phyloP scores from a whole-genome alignment of 2,888 invertebrate genomes.

The Amblyjoppa proteus region DNA sequence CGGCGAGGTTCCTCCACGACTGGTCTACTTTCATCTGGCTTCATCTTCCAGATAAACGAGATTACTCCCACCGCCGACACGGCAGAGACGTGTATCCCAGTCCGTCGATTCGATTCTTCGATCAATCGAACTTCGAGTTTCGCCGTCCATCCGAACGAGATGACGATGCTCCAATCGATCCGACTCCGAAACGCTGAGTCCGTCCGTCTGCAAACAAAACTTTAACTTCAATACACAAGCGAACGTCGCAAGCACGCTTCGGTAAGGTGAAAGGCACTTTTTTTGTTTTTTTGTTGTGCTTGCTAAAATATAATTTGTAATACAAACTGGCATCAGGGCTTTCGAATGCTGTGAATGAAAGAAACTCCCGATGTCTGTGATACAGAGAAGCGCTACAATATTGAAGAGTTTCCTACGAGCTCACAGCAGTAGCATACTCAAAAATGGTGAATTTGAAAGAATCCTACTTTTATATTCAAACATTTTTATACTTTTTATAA shows the following conservation, averaged over 20 bases:
- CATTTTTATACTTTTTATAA: not conserved
- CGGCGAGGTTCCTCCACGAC: not conserved
- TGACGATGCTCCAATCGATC: constrained; percentile 10
- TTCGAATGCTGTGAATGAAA: constrained; percentile 8
- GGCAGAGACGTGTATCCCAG: not conserved
- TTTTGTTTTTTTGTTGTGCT: constrained; percentile 1
- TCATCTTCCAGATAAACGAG: constrained; percentile 20
- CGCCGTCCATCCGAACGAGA: not conserved
- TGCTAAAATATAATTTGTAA: not conserved
- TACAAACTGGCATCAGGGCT: constrained; percentile 14
- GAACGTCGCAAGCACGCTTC: not conserved
- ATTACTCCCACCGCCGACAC: not conserved
- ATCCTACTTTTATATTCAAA: not conserved
- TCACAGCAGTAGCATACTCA: constrained; percentile 14
- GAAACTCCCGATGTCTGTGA: constrained; percentile 24
- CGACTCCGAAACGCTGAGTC: not conserved
- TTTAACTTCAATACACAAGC: not conserved
- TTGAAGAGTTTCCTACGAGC: constrained; percentile 42
- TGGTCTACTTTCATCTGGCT: constrained; percentile 21
- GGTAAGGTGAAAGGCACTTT: not conserved
- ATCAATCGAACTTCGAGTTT: not conserved
- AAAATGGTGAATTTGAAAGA: constrained; percentile 56
- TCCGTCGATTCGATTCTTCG: not conserved
- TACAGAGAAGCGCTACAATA: constrained; percentile 31
- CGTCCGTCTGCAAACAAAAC: constrained; percentile 7